Evolutionary conservation across 2,888 invertebrate species (phyloP).

Genomic region (Catocala fraxini): DNA sequence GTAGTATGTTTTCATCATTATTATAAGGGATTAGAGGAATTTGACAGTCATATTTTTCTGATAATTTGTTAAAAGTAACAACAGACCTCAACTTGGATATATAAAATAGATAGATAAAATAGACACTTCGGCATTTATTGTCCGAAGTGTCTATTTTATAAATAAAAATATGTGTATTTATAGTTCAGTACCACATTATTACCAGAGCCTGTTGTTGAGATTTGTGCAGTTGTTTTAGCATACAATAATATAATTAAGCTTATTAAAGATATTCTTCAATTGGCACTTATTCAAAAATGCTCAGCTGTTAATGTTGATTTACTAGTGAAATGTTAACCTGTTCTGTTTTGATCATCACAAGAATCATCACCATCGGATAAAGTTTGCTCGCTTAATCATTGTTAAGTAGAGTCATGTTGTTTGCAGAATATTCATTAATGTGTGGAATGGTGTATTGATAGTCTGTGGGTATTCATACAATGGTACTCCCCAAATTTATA

Average conservation of each 20-base stretch:
- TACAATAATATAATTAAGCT: constrained; percentile 22
- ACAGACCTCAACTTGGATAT: constrained; percentile 54
- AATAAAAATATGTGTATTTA: constrained; percentile 29
- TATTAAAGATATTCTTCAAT: constrained; percentile 23
- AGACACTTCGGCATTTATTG: constrained; percentile 16
- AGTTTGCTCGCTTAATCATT: constrained; percentile 16
- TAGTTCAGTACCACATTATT: constrained; percentile 32
- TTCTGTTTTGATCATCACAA: constrained; percentile 30
- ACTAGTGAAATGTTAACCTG: constrained; percentile 19
- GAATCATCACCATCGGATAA: constrained; percentile 24
- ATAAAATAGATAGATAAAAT: no score
- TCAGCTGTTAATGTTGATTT: constrained; percentile 27
- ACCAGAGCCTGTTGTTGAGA: constrained; percentile 40
- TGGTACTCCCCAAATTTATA: constrained; percentile 60
- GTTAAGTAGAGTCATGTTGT: constrained; percentile 11
- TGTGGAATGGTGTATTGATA: constrained; percentile 33
- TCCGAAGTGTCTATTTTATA: constrained; percentile 27
- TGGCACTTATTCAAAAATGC: constrained; percentile 21
- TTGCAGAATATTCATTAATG: constrained; percentile 28
- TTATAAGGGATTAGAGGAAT: constrained; percentile 50
- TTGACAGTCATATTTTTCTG: constrained; percentile 45
- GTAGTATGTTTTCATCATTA: constrained; percentile 57
- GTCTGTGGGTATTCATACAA: constrained; percentile 51
- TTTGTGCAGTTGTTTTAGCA: constrained; percentile 44
- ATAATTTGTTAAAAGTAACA: constrained; percentile 37